Evolutionary conservation across 2,797 vertebrate genomes (phyloP), one percentile per base, ranked within the genome.

Genomic region (Rallus crepitans): DNA sequence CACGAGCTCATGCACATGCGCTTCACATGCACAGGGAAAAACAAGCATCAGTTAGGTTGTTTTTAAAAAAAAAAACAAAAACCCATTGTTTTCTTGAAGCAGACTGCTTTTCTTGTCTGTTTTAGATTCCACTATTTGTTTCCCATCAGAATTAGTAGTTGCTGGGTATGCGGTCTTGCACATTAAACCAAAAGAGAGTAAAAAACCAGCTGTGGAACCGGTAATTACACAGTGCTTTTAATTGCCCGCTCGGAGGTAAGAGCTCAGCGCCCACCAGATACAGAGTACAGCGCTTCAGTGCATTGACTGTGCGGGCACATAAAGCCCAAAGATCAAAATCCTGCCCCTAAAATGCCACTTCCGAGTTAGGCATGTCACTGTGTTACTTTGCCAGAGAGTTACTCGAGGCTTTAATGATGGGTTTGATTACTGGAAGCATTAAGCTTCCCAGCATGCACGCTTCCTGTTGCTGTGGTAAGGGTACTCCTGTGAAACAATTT

Each of bases 1-100:
- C 95, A 90, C 8, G 65, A 95, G 89, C 61, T 96, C 98, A 98
- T 98, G 98, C 98, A 97, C 98, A 97, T 98, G 95, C 94, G 92
- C 55, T 15, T 42, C 61, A 84, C 97, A 97, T 96, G 97, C 96
- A 96, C 33, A 83, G 85, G 94, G 73, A 93, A 95, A 96, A 90
- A 95, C 71, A 94, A 98, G 96, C 96, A 97, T 97, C 79, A 93
- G 77, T 47, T 47, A 23, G 19, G 19, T 30, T 52, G 68, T 28
- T 17, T 57, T 57, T 10, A 6, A 5, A 68, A 70, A 64, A 91
- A 69, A 35, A 35, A 35, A 35, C 35, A 35, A n/a, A n/a, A n/a
- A 37, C 35, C 85, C 31, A 80, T 75, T 77, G 56, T 35, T 76
- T 87, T 90, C 45, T 81, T 92, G 23, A 57, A 93, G 77, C 48